phyloP scores from a whole-genome alignment of 2,888 invertebrate species.

The Drosophila stalkeri region DNA sequence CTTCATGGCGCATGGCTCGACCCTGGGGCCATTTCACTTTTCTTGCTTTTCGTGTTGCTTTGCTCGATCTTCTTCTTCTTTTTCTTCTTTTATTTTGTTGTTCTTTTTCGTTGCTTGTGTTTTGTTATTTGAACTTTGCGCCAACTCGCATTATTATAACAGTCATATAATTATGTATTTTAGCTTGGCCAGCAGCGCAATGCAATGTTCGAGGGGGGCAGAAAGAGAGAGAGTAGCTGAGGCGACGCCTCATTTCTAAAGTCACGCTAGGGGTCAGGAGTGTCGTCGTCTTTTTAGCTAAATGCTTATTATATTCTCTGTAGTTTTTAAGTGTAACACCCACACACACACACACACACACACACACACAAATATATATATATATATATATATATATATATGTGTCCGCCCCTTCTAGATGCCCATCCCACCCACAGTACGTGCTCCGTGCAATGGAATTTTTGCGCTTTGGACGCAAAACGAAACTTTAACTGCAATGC shows the following conservation, averaged over 20 bases:
- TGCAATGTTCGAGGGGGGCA: constrained; percentile 28
- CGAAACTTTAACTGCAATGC: constrained; percentile 62
- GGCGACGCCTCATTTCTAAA: neutral
- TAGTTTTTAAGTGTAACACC: constrained; percentile 66
- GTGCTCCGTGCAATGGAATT: constrained; percentile 74
- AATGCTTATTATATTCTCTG: constrained; percentile 70
- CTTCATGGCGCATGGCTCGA: constrained; percentile 34
- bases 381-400: neutral
- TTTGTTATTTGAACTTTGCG: constrained; percentile 59
- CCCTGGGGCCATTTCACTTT: constrained; percentile 40
- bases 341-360: neutral
- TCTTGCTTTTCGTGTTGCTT: constrained; percentile 19
- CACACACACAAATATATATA: neutral
- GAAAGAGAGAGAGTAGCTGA: neutral
- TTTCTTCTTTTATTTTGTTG: neutral
- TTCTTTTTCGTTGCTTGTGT: constrained; percentile 1
- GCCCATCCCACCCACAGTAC: too few relatives aligned
- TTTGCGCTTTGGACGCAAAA: constrained; percentile 49
- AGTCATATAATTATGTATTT: constrained; percentile 78
- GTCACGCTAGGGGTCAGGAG: constrained; percentile 5
- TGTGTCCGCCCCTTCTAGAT: too few relatives aligned
- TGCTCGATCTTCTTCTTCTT: constrained; percentile 5
- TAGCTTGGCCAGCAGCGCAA: constrained; percentile 50
- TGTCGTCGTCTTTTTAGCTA: constrained; percentile 40
- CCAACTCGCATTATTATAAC: constrained; percentile 76